A percentile compares a stretch with the other conserved stretches of the same genome.
These are phyloP conservation scores for Hydrotaea cyrtoneurina DNA, from an alignment of 2,888 invertebrate species.

Conservation along the genomic window DNA sequence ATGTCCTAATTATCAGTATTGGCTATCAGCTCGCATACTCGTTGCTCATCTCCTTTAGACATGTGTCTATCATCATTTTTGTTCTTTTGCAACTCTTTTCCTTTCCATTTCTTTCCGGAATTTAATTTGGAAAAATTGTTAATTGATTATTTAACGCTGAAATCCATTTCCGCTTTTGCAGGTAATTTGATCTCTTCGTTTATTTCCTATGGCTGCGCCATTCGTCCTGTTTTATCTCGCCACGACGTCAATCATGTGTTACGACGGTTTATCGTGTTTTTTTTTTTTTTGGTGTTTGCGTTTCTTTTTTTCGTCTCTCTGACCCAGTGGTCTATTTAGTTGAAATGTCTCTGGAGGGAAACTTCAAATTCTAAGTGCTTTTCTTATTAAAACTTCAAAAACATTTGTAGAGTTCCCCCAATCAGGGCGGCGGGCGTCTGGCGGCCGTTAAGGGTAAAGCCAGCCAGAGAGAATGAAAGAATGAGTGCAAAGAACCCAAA, in stretches of 20 bases:
- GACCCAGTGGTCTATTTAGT: conserved; percentile 67
- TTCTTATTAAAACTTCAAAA: conserved; percentile 53
- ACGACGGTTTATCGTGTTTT: background rate
- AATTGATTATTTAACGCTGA: conserved; percentile 19
- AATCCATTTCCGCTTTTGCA: background rate
- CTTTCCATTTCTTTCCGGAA: background rate
- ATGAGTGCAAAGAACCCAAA: background rate
- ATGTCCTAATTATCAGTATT: too few species aligned
- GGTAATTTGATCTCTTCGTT: conserved; percentile 21
- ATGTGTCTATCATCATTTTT: too few species aligned
- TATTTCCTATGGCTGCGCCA: background rate
- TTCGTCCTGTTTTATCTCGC: background rate
- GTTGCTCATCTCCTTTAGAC: too few species aligned
- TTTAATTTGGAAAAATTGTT: background rate
- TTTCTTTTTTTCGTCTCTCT: background rate
- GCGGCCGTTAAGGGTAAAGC: background rate
- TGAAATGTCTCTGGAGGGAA: conserved; percentile 65
- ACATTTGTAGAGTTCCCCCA: background rate
- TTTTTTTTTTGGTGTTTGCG: background rate
- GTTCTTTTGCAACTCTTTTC: background rate
- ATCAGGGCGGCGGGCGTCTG: background rate
- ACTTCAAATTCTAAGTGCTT: conserved; percentile 53
- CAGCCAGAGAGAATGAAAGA: background rate
- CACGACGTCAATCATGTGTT: conserved; percentile 7
- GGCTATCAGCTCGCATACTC: too few species aligned